Evolutionary conservation across 2,113 vertebrate species (phyloP), one percentile per base, ranked within the genome.

Genomic region (Chionomys nivalis): DNA sequence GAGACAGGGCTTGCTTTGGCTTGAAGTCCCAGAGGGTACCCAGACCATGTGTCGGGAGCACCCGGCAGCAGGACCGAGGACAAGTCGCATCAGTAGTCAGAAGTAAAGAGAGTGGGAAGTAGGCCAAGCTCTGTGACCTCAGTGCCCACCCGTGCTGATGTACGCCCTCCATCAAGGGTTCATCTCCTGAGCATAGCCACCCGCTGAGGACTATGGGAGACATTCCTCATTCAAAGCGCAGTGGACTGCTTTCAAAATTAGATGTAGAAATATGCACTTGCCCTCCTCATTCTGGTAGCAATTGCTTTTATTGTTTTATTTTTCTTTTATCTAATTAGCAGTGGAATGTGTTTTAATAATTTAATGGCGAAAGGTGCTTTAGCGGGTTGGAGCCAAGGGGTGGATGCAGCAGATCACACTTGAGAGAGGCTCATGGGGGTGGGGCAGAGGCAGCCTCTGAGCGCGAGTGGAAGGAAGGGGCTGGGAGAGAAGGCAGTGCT

Each of bases 241-340:
- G 33, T 14, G 21, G 52, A 79, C 36, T 90, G 42, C 81, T 81
- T 91, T 94, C 81, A 61, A 65, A 85, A 96, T 92, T 52, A 92
- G 65, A 92, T 95, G 7, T 92, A 85, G 95, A 90, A 93, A 70
- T 85, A 83, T 36, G 65, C 14, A 39, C 79, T 87, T 87, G 58
- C 10, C 33, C 28, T 91, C 33, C 61, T 58, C 31, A 81, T 96
- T 61, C 7, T 88, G 13, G 90, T 33, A 39, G 31, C n/a, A 85
- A 4, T 89, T 81, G 17, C 21, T 79, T 70, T 90, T 78, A 87
- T 21, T 92, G 33, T 5, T 26, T 79, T 47, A 55, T 65, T 90
- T 95, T 92, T 79, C 24, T 92, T 82, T 82, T 49, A 70, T 85
- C 42, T 85, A 42, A 87, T 78, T 85, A 47, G 19, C 33, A 44